A percentile compares a stretch with the other conserved stretches of the same genome.
These are phyloP conservation scores for Plecturocebus donacophilus DNA, from an alignment of 2,113 vertebrate species.

Conservation along the genomic window DNA sequence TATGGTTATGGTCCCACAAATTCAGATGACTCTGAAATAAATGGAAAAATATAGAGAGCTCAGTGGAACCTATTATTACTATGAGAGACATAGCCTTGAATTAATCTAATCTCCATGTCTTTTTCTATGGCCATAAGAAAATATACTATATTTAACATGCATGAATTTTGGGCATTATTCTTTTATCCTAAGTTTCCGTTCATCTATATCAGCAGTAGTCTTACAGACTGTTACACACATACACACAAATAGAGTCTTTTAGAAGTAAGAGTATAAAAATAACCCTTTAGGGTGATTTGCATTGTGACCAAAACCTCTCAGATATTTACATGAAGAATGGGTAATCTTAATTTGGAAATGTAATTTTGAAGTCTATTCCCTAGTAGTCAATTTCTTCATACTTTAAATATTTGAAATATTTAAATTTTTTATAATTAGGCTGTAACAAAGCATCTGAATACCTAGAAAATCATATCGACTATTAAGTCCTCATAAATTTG, in stretches of 20 bases:
- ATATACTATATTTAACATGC: background rate
- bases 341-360: background rate
- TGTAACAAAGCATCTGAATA: background rate
- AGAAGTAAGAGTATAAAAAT: background rate
- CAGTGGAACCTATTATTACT: background rate
- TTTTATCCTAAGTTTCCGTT: background rate
- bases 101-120: background rate
- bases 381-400: background rate
- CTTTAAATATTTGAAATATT: background rate
- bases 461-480: background rate
- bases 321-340: background rate
- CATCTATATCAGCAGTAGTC: background rate
- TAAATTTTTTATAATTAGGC: background rate
- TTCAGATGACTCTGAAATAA: background rate
- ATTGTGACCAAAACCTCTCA: background rate
- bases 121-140: background rate
- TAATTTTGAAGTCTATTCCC: background rate
- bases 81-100: background rate
- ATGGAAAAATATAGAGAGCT: background rate
- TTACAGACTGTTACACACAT: background rate
- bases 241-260: background rate
- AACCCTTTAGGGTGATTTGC: background rate
- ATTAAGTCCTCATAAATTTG: background rate
- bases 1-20: background rate
- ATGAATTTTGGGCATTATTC: background rate